Base-by-base conservation (phyloP, 92 coral and sea anemone species). In the Pocillopora meandrina region DNA sequence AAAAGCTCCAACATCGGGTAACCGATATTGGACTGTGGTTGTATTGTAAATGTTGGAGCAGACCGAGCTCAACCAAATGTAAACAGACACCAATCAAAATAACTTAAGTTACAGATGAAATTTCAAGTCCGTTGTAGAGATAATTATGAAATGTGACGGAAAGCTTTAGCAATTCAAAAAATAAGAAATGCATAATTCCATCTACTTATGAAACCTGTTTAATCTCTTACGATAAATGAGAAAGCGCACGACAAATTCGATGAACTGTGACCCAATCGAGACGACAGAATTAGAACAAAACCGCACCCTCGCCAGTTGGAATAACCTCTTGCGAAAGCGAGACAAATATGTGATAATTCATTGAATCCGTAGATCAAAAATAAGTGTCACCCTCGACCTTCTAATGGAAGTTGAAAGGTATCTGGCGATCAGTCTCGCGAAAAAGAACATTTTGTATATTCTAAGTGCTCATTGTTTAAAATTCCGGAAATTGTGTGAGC, bases 61-160 rank as follows among this genome's bases (percentile, higher is more conserved):
- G 26, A 55, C 67, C 19, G 35, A 60, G 59, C 14, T 7, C 15
- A 12, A 10, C 11, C 35, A 1, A 35, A 57, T 71, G 77, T 71
- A 71, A 81, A 81, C 85, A 81, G 71, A 71, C 65, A 58, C 20
- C 26, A 59, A n/a, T 68, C 65, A 17, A 70, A 57, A 71, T 18
- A 67, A 67, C 72, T 67, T 67, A 26, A 34, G 21, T 56, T 34
- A 6, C 74, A 36, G 74, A 70, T 70, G 7, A 7, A 10, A 20
- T 34, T 42, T 17, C 35, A 70, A 26, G 42, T 3, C 19, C 4
- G 31, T 36, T 10, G 56, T n/a, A 20, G 17, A 20, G 52, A 5
- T 5, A 36, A 2, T 70, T 19, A 13, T 68, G 10, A 68, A 68
- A 15, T 31, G 52, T 10, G 6, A 34, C 12, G 16, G 9, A 35